A percentile compares a stretch with the other conserved stretches of the same genome.
Conservation (phyloP, 2,797 vertebrate genomes). For the Pantherophis alleghaniensis region DNA sequence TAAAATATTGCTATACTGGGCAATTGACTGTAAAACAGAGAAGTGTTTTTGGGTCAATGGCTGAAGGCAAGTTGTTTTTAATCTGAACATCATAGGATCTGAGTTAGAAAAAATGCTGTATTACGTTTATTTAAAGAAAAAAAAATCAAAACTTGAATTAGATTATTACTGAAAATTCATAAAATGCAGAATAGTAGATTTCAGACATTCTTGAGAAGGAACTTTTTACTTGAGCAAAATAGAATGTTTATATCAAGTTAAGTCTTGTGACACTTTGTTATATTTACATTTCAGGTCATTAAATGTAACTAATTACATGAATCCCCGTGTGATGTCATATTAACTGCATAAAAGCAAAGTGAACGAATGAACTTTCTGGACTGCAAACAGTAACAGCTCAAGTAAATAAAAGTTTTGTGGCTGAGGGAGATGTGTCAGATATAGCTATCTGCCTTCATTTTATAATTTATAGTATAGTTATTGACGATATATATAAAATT, state of each 20-base stretch:
- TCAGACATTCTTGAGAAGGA: neutral
- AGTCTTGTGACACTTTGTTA: constrained; percentile 7
- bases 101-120: neutral
- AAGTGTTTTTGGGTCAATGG: neutral
- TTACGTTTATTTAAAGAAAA: neutral
- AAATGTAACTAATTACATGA: constrained; percentile 72
- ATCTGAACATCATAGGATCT: neutral
- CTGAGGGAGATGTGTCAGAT: constrained; percentile 14
- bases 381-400: constrained; percentile 17
- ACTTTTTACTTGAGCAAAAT: neutral
- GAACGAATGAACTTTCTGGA: constrained; percentile 4
- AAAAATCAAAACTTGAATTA: neutral
- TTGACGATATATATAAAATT: neutral
- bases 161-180: neutral
- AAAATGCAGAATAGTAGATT: neutral
- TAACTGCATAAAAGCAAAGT: constrained; percentile 43
- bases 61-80: neutral
- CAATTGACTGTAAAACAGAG: neutral
- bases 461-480: constrained; percentile 11
- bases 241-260: neutral
- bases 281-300: constrained; percentile 68
- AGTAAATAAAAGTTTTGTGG: constrained; percentile 42
- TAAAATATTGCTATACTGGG: neutral
- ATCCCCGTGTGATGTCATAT: constrained; percentile 49
- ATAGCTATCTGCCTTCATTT: constrained; percentile 9